These are phyloP conservation scores for Metacarcinus magister DNA, from an alignment of 2,888 invertebrate genomes.

Conservation along the genomic window DNA sequence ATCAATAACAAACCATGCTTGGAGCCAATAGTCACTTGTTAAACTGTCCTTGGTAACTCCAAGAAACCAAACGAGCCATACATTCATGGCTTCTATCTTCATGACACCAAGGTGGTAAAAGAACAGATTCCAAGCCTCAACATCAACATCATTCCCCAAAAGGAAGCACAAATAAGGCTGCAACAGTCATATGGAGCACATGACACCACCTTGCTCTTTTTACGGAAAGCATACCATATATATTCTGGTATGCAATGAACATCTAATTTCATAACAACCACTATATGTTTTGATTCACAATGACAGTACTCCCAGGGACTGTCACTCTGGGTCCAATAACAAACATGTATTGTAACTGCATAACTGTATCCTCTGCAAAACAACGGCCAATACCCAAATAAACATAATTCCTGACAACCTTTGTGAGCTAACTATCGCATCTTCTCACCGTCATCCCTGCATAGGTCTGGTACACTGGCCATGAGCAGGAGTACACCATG, in stretches of 20 bases:
- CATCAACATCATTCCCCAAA: background rate
- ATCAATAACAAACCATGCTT: no score
- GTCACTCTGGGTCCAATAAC: background rate
- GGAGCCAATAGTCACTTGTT: no score
- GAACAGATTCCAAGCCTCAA: no score
- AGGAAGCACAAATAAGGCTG: background rate
- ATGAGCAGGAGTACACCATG: constrained; percentile 98
- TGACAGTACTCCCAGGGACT: background rate
- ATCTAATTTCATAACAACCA: background rate
- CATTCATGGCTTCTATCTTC: no score
- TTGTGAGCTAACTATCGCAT: constrained; percentile 15
- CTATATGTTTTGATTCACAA: background rate
- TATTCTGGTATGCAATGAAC: background rate
- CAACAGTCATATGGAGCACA: no score
- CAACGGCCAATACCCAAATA: background rate
- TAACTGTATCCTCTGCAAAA: no score
- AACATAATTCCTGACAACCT: background rate
- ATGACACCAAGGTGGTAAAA: no score
- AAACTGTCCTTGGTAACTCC: no score
- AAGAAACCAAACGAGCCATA: no score
- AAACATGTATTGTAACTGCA: background rate
- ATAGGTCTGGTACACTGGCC: constrained; percentile 98
- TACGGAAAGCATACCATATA: background rate
- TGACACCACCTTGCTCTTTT: no score
- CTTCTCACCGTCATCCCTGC: constrained; percentile 88